Base-by-base conservation (phyloP, 2,113 vertebrate genomes). In the Corythaixoides concolor region DNA sequence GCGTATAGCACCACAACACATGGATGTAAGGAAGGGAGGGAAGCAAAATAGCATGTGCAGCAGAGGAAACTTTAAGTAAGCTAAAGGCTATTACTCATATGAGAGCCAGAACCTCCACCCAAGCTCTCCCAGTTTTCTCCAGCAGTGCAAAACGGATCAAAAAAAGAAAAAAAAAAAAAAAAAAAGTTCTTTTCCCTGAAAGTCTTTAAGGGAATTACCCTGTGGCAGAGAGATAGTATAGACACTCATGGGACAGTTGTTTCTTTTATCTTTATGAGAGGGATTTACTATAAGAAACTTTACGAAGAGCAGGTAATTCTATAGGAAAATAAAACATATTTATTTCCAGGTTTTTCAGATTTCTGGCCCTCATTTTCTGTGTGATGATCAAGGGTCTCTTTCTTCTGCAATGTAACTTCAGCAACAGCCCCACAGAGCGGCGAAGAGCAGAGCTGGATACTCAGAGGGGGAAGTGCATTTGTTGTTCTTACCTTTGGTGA, bases 51-150 rank as follows among this genome's bases (percentile, higher is more conserved):
- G 60, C 68, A 67, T 84, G 68, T 93, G 79, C 12, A 6, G 52
- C 43, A 93, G 82, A 95, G 88, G 90, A 97, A 95, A 96, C 49
- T 93, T 96, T 89, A 96, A 94, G 88, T 92, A 94, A 96, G 76
- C 88, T 84, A 67, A 94, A 75, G 73, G 15, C 52, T 88, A 86
- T 96, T 95, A 94, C 64, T 95, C 93, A 90, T 86, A 66, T 37
- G 50, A 88, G 68, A 94, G 85, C 79, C 79, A 56, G 83, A 85
- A 95, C 43, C 83, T 96, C 93, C 93, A 93, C 92, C 90, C 88
- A 95, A 86, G 41, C 43, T 64, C 64, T 70, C 47, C 27, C 43
- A 35, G 37, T 59, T 94, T 91, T 52, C 63, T 94, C 41, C 47
- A 92, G 53, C 47, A 87, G 45, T 66, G 55, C 4, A 84, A 92